These are phyloP conservation scores for Napeogenes sylphis DNA, from an alignment of 2,888 invertebrate genomes.

Conservation along the genomic window DNA sequence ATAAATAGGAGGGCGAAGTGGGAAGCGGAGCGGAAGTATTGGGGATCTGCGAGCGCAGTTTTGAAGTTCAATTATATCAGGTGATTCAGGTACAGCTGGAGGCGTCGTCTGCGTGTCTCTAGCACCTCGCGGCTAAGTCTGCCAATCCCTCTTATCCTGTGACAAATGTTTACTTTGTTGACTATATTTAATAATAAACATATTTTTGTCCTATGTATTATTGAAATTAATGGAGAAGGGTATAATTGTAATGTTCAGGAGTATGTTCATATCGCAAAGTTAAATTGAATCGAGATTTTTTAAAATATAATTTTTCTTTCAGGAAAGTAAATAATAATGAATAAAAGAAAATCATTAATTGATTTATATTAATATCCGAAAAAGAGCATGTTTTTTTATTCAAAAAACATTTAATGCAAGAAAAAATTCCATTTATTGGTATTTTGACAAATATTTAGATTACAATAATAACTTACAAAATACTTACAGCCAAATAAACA, in stretches of 20 bases:
- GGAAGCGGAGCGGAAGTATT: slow-evolving; percentile 72
- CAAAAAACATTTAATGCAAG: no score
- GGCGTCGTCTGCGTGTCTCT: slow-evolving; percentile 21
- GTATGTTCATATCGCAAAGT: no score
- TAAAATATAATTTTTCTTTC: no score
- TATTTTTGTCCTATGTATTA: no score
- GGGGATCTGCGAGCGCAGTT: slow-evolving; percentile 73
- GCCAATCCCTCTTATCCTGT: background rate
- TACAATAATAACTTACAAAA: background rate
- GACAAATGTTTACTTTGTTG: slow-evolving; percentile 7
- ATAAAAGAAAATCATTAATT: no score
- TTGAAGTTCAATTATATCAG: slow-evolving; percentile 78
- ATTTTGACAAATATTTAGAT: background rate
- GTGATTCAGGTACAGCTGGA: slow-evolving; percentile 49
- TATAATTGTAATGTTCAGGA: no score
- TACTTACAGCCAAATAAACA: background rate
- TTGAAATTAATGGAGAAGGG: no score
- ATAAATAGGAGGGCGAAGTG: slow-evolving; percentile 66
- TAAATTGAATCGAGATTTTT: no score
- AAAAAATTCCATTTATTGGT: no score
- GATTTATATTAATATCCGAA: no score
- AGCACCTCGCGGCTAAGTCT: slow-evolving; percentile 6
- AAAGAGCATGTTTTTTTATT: no score
- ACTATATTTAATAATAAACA: background rate
- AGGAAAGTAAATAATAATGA: no score